A percentile compares a stretch with the other conserved stretches of the same genome.
Evolutionary conservation across 2,888 invertebrate species (phyloP).

Genomic region (Coleophora flavipennella): DNA sequence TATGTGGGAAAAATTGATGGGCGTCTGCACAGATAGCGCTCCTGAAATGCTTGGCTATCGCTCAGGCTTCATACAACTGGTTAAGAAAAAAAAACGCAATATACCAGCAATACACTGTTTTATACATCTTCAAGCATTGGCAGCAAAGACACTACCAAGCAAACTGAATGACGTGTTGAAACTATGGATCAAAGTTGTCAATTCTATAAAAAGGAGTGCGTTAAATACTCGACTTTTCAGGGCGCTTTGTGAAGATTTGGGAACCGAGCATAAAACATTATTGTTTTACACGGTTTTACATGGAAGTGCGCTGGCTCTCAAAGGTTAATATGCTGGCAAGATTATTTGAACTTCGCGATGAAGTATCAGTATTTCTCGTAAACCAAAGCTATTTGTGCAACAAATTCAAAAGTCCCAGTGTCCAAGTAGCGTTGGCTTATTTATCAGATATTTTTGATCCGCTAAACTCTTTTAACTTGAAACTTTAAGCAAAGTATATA

Average conservation of each 20-base stretch:
- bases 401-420: constrained; percentile 7
- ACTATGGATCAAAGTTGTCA: constrained; percentile 5
- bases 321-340: constrained; percentile 14
- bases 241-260: constrained; percentile 8
- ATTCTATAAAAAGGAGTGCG: constrained; percentile 4
- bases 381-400: constrained; percentile 2
- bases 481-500: no score
- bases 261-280: constrained; percentile 9
- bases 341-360: constrained; percentile 11
- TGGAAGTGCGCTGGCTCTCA: constrained; percentile 13
- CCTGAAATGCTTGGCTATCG: constrained; percentile 20
- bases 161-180: constrained; percentile 1
- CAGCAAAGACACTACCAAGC: constrained; percentile 3
- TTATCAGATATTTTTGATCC: constrained; percentile 11
- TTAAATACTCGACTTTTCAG: constrained; percentile 3
- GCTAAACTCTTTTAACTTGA: constrained; percentile 14
- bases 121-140: constrained; percentile 4
- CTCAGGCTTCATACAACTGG: constrained; percentile 15
- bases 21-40: constrained; percentile 21
- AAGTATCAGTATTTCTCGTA: constrained; percentile 3
- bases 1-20: constrained; percentile 20
- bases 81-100: constrained; percentile 6
- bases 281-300: constrained; percentile 14
- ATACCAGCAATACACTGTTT: background rate
- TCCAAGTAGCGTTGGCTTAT: constrained; percentile 10